Conservation (phyloP, 2,113 vertebrate genomes). For the Emydocephalus ijimae region DNA sequence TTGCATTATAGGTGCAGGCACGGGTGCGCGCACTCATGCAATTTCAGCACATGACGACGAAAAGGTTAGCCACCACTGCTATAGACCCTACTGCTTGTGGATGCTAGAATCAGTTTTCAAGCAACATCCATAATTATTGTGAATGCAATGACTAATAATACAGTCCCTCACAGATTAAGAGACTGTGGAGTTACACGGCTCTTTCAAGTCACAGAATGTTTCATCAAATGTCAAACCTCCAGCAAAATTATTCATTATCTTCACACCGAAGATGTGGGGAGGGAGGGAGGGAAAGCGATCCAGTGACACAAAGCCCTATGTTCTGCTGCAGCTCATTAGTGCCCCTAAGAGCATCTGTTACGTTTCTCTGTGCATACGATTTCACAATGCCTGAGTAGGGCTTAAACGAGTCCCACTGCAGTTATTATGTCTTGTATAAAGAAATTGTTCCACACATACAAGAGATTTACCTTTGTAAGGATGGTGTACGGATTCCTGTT, state of each 20-base stretch:
- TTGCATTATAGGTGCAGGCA: too few species aligned
- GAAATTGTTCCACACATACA: neutral
- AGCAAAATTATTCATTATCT: neutral
- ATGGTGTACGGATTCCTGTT: conserved; percentile 31
- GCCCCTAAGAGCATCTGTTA: neutral
- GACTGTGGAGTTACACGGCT: neutral
- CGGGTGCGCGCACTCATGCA: too few species aligned
- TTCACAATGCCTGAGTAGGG: neutral
- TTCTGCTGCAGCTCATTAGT: neutral
- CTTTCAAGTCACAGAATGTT: neutral
- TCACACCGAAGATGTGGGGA: neutral
- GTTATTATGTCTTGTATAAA: conserved; percentile 24
- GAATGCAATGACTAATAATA: neutral
- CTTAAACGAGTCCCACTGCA: neutral
- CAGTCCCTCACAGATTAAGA: neutral
- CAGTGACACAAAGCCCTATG: neutral
- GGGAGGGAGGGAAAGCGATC: neutral
- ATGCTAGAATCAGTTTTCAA: neutral
- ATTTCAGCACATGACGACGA: too few species aligned
- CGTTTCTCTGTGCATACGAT: neutral
- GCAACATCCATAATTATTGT: neutral
- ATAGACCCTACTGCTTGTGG: neutral
- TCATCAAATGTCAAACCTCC: neutral
- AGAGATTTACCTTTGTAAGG: conserved; percentile 34
- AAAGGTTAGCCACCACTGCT: too few species aligned